These are phyloP conservation scores for Phrynosoma blainvillii DNA, from an alignment of 2,113 vertebrate genomes.

Conservation along the genomic window DNA sequence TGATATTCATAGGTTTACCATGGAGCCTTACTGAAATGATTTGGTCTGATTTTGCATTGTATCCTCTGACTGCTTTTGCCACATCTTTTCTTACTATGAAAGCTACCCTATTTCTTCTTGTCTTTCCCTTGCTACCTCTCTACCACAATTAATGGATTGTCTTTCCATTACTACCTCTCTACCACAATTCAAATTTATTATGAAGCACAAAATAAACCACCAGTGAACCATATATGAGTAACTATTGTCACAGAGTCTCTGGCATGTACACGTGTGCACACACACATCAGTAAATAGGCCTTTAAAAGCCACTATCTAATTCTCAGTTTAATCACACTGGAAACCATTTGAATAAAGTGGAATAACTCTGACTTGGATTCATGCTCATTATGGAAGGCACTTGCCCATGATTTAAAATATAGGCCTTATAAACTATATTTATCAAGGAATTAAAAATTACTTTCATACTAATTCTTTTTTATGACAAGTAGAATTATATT, in stretches of 20 bases:
- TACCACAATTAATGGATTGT: too few species aligned
- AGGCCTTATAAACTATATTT: neutral
- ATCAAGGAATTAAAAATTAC: neutral
- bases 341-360: neutral
- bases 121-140: neutral
- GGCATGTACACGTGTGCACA: neutral
- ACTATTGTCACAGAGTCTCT: neutral
- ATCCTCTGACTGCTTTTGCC: too few species aligned
- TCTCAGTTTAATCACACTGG: slow-evolving; percentile 1
- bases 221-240: neutral
- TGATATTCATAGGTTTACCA: too few species aligned
- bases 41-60: too few species aligned
- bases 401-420: neutral
- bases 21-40: too few species aligned
- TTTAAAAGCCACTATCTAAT: neutral
- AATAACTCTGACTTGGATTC: neutral
- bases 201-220: neutral
- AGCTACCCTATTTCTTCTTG: too few species aligned
- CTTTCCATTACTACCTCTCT: neutral
- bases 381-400: neutral
- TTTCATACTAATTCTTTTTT: too few species aligned
- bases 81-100: too few species aligned
- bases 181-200: slow-evolving; percentile 17
- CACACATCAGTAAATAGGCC: neutral
- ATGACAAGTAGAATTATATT: neutral